Evolutionary conservation across 2,113 vertebrate species (phyloP), one percentile per base, ranked within the genome.

Genomic region (Gila orcuttii): DNA sequence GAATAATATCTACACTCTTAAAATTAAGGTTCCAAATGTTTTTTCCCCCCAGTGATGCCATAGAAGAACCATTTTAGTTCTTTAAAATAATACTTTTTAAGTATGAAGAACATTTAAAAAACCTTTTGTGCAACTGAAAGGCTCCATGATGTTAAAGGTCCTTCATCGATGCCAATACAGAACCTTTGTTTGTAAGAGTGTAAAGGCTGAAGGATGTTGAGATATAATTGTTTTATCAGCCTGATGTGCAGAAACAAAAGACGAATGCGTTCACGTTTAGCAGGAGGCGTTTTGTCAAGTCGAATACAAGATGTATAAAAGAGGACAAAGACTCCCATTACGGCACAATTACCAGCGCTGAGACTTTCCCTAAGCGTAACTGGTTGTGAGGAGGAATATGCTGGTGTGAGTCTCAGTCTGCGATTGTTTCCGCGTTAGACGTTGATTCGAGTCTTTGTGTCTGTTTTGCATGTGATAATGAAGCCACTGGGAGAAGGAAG

Each of bases 381-480:
- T 60, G 23, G 57, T 11, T 8, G 23, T 3, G 21, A 60, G 55
- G 12, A 31, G 66, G 66, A 68, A 55, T 6, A 0, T 25, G 12
- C 31, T 31, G 45, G 52, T 33, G 25, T 31, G 57, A 81, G 86
- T 84, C 52, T 57, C 52, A 2, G 52, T 21, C 76, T 87, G 33
- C 15, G 45, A 7, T 55, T 6, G 52, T 55, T 82, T 87, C 33
- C 9, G 45, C 3, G 31, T 12, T 11, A 33, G 33, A 62, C 23
- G 78, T 4, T 39, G 21, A 36, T 52, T 64, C 42, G 60, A 55
- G 52, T 79, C 79, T 85, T 86, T 57, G 64, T 74, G 60, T 76
- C 91, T 93, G 89, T 90, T 94, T 91, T 92, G 92, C 90, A 90
- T 89, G 87, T 89, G 83, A 91, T 92, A 90, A 93, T 94, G 86